Conservation (phyloP, 2,113 vertebrate species). For the Maccullochella peelii region DNA sequence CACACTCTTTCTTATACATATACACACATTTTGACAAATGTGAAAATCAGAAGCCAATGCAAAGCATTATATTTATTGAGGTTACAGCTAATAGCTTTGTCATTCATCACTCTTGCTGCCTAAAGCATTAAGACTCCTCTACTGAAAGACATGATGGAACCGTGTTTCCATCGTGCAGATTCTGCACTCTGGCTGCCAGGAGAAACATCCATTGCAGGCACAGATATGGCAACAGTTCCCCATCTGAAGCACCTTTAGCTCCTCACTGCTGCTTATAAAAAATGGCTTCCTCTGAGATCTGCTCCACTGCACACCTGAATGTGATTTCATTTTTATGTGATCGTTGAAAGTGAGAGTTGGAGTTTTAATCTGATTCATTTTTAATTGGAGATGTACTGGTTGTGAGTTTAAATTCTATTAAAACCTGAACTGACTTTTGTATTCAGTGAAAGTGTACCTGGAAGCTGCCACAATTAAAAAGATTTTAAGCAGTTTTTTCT, state of each 20-base stretch:
- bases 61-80: slow-evolving; percentile 1
- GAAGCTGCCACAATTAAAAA: background rate
- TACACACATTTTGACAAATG: background rate
- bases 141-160: slow-evolving; percentile 19
- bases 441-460: background rate
- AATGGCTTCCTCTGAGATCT: slow-evolving; percentile 8
- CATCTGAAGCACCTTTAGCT: slow-evolving; percentile 37
- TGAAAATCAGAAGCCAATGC: slow-evolving; percentile 2
- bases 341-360: slow-evolving; percentile 1
- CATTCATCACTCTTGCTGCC: slow-evolving; percentile 8
- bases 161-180: slow-evolving; percentile 13
- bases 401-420: slow-evolving; percentile 5
- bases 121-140: slow-evolving; percentile 7
- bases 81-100: slow-evolving; percentile 6
- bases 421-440: slow-evolving; percentile 8
- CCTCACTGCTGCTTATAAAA: slow-evolving; percentile 8
- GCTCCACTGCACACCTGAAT: slow-evolving; percentile 9
- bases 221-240: slow-evolving; percentile 26
- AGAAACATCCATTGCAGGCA: slow-evolving; percentile 49
- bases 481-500: background rate
- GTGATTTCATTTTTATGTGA: background rate
- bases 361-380: slow-evolving; percentile 10
- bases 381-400: background rate
- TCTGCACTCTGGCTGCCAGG: slow-evolving; percentile 31
- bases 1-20: background rate